phyloP scores from a whole-genome alignment of 2,888 invertebrate species.

The Hypolimnas misippus region DNA sequence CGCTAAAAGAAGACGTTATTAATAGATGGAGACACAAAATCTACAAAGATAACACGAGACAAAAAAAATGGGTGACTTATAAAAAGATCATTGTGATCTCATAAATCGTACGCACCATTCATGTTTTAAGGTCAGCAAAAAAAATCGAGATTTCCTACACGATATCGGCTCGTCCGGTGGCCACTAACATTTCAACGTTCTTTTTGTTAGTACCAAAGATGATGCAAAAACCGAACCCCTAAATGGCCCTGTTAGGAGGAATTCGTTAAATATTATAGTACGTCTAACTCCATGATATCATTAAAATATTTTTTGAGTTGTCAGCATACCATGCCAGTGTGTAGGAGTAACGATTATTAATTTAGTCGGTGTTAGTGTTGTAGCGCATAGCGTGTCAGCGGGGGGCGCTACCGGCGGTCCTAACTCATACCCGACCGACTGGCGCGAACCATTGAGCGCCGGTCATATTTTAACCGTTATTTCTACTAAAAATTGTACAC shows the following conservation, averaged over 20 bases:
- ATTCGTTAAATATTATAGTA: conserved; percentile 22
- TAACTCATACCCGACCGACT: conserved; percentile 57
- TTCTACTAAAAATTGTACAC: conserved; percentile 71
- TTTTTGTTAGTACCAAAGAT: conserved; percentile 45
- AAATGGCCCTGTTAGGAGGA: conserved; percentile 22
- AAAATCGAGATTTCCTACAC: conserved; percentile 77
- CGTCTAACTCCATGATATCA: conserved; percentile 24
- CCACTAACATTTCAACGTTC: conserved; percentile 57
- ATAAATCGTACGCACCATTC: conserved; percentile 82
- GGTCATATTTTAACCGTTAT: conserved; percentile 67
- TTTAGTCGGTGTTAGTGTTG: conserved; percentile 70
- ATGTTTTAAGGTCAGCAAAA: conserved; percentile 71
- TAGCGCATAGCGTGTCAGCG: conserved; percentile 70
- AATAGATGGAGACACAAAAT: conserved; percentile 83
- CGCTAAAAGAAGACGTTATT: conserved; percentile 79
- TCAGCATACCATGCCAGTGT: conserved; percentile 48
- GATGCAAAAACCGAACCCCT: conserved; percentile 44
- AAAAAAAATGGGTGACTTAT: conserved; percentile 67
- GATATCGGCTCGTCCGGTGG: conserved; percentile 78
- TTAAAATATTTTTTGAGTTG: conserved; percentile 46
- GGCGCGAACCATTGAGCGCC: conserved; percentile 51
- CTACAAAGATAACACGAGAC: conserved; percentile 71
- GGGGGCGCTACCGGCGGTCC: conserved; percentile 76
- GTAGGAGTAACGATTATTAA: conserved; percentile 53
- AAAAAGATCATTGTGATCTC: conserved; percentile 80